Evolutionary conservation across 2,888 invertebrate species (phyloP).

Genomic region (Coelogynopora nodosa): DNA sequence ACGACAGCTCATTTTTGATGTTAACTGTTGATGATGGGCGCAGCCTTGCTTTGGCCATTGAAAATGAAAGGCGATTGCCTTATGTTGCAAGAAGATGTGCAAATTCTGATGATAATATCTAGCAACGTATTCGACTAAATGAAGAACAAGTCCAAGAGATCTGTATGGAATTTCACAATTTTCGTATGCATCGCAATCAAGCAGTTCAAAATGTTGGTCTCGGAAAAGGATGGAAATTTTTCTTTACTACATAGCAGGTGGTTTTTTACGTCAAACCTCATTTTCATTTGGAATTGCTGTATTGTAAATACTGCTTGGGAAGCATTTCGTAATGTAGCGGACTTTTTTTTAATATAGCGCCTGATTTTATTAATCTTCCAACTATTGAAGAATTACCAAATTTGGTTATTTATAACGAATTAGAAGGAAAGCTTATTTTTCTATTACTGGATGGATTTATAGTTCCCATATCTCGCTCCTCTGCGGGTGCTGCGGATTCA

Average conservation of each 20-base stretch:
- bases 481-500: not conserved
- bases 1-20: not conserved
- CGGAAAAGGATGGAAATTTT: not conserved
- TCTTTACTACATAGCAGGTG: not conserved
- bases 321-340: not conserved
- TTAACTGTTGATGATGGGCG: not conserved
- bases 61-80: not conserved
- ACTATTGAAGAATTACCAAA: not conserved
- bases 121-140: not conserved
- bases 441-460: not conserved
- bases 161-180: not conserved
- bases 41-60: not conserved
- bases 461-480: not conserved
- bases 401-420: not conserved
- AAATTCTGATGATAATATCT: not conserved
- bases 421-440: not conserved
- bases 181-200: not conserved
- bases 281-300: not conserved
- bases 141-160: not conserved
- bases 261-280: not conserved
- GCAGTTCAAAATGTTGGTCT: not conserved
- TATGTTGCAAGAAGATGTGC: not conserved
- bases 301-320: not conserved
- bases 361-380: not conserved
- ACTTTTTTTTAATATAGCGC: not conserved